Evolutionary conservation across 2,888 invertebrate species (phyloP), one percentile per base, ranked within the genome.

Genomic region (Zhengitettix transpicula): DNA sequence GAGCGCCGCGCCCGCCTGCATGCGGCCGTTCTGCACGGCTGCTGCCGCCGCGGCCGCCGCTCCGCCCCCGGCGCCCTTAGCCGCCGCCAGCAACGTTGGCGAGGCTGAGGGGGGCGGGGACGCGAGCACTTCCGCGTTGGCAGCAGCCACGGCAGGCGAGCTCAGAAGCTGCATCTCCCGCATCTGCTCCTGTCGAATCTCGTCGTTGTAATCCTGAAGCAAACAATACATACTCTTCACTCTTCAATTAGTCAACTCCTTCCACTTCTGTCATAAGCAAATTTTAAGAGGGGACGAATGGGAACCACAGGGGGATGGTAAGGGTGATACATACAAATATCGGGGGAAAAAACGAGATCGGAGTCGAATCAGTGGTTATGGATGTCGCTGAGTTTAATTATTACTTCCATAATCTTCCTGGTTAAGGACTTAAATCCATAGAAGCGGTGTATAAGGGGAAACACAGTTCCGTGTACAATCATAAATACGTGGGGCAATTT

Each of bases 171-270:
- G 89, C 87, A 90, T 87, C 73, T 91, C 91, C 79, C 90, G 83
- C 86, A 91, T 88, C 74, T 92, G 92, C 69, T 91, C 89, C 72
- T 91, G 90, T 67, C 91, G 78, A 67, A 92, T 92, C 69, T 92
- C 91, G 69, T 92, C 92, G 72, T 92, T 91, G 78, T 89, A 89
- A 73, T 92, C 91, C 88, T 91, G 77, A 1, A 72, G 73, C 60
- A 56, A 41, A 0, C 16, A 52, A 54, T 2, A 1, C 7, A 11
- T 1, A 28, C 1, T 9, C 16, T 0, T 53, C 15, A 53, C 16
- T 16, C 52, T 42, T n/a, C n/a, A n/a, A n/a, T n/a, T n/a, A n/a
- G 28, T 28, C 28, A 28, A 2, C 28, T 28, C 28, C 28, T 28
- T 5, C 3, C 2, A 28, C 2, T 28, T 28, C 28, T 7, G 28